phyloP scores from a whole-genome alignment of 2,113 vertebrate species.

The Piprites chloris region DNA sequence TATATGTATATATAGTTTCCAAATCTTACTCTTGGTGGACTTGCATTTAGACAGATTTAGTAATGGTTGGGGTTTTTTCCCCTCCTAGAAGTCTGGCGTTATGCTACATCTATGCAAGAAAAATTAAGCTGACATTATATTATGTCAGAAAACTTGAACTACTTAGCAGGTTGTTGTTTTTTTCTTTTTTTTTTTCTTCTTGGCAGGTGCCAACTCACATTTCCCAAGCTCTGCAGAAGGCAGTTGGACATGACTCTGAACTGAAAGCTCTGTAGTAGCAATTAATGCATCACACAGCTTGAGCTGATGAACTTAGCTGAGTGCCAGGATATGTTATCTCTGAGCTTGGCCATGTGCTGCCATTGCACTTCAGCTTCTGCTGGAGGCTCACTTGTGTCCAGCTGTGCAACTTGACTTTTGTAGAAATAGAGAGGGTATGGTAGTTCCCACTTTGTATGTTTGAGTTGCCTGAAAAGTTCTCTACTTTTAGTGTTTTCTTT shows the following conservation, averaged over 20 bases:
- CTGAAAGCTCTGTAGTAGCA: background rate
- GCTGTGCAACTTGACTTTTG: background rate
- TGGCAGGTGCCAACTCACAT: background rate
- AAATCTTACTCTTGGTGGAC: background rate
- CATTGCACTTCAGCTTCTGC: background rate
- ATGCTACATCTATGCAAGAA: background rate
- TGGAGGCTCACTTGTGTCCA: background rate
- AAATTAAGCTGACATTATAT: background rate
- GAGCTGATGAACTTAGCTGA: background rate
- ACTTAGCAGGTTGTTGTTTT: background rate
- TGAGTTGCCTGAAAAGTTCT: background rate
- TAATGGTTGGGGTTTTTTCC: rapidly evolving
- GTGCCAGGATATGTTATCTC: background rate
- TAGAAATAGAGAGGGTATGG: background rate
- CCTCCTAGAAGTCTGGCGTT: background rate
- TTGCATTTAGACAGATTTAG: background rate
- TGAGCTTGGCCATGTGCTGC: rapidly evolving
- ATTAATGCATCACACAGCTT: background rate
- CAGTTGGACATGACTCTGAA: background rate
- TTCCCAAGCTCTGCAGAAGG: background rate
- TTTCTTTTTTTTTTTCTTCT: background rate
- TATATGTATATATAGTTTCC: background rate
- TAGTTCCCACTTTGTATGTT: background rate
- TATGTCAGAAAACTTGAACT: background rate
- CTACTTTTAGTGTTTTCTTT: background rate